Evolutionary conservation across 30 jellyfish, hydroid and myxozoan species (phyloP).

Genomic region (Morbakka virulenta): DNA sequence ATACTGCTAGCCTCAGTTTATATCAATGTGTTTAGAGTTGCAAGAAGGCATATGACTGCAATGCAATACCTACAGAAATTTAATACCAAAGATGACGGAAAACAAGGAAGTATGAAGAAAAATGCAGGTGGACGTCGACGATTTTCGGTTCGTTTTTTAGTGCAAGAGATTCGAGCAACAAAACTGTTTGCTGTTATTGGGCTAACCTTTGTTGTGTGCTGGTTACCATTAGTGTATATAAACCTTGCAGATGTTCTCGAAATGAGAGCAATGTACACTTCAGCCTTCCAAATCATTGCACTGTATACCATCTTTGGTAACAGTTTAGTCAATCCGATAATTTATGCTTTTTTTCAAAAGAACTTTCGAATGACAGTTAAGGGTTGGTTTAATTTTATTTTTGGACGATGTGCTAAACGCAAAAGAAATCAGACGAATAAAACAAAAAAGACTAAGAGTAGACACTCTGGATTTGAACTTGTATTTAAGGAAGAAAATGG

Average conservation of each 20-base stretch:
- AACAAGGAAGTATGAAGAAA: neutral
- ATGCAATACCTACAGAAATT: constrained; percentile 43
- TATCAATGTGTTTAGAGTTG: constrained; percentile 39
- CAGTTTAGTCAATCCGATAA: constrained; percentile 61
- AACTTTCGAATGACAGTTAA: constrained; percentile 28
- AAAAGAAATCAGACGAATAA: neutral
- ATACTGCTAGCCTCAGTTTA: constrained; percentile 19
- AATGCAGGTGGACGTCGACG: constrained; percentile 32
- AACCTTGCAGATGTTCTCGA: constrained; percentile 47
- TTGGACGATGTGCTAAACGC: neutral
- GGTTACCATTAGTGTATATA: constrained; percentile 61
- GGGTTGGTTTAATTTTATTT: neutral
- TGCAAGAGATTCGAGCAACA: constrained; percentile 69
- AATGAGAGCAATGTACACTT: neutral
- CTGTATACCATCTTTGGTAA: constrained; percentile 60
- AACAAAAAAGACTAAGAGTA: neutral
- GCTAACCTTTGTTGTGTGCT: constrained; percentile 39
- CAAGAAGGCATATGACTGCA: constrained; percentile 64
- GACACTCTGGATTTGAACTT: neutral
- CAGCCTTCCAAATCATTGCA: constrained; percentile 24
- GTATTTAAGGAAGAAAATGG: neutral
- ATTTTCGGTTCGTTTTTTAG: constrained; percentile 48
- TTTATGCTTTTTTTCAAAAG: constrained; percentile 63
- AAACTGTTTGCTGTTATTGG: constrained; percentile 64
- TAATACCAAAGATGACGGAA: neutral